phyloP scores from a whole-genome alignment of 2,797 vertebrate species.

The Numenius phaeopus region DNA sequence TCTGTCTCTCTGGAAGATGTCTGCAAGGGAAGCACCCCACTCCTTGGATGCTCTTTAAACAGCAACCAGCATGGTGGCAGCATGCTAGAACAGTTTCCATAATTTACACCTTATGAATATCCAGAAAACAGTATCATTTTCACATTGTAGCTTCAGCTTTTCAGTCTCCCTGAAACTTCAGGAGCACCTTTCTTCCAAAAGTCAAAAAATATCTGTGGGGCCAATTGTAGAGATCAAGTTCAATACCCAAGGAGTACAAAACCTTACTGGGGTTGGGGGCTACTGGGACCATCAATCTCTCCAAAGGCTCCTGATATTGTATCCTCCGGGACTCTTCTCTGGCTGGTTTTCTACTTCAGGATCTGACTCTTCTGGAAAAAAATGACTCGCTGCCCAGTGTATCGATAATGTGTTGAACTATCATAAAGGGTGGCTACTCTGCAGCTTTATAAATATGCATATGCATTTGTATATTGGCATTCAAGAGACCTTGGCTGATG shows the following conservation, averaged over 20 bases:
- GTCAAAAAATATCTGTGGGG: neutral
- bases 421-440: neutral
- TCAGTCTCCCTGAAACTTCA: neutral
- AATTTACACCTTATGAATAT: neutral
- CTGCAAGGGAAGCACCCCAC: neutral
- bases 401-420: neutral
- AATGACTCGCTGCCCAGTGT: neutral
- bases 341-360: neutral
- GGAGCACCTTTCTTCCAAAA: neutral
- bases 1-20: neutral
- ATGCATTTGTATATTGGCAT: neutral
- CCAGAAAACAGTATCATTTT: neutral
- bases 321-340: neutral
- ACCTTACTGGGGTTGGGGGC: neutral
- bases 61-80: neutral
- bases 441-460: neutral
- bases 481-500: neutral
- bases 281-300: neutral
- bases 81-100: neutral
- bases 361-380: neutral
- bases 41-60: neutral
- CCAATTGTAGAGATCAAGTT: neutral
- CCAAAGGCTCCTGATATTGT: neutral
- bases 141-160: neutral
- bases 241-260: neutral